Base-by-base conservation (phyloP, 2,797 vertebrate genomes). In the Anguilla megastoma region DNA sequence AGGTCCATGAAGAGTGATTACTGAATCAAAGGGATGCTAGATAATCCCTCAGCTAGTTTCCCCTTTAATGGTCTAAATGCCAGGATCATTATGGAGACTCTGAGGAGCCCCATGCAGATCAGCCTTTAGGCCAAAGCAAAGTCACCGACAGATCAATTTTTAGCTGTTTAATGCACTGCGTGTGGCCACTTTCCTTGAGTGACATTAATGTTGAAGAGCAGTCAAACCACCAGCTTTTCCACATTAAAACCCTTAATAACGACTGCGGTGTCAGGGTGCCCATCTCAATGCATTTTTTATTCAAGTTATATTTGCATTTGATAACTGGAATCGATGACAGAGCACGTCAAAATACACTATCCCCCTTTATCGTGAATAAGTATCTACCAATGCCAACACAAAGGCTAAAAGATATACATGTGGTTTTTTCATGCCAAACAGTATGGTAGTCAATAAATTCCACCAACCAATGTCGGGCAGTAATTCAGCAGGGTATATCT, bases 41-140 rank as follows among this genome's bases (percentile, higher is more conserved):
- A 82, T 82, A 82, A 82, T 82, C 80, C 60, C 18, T 87, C 60
- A 69, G 48, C 58, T 3, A 69, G n/a, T 84, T 87, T 60, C 48
- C 41, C 60, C 82, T 84, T 79, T 82, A 87, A 82, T 27, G 80
- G 87, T 45, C 45, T 84, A 87, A 87, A 87, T 87, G 87, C 82
- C 82, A 87, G 58, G 63, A 71, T 87, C 82, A 71, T 87, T 84
- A 87, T 45, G 60, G 41, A 48, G 48, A 16, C 86, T 84, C 50
- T 84, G 82, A 71, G 60, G 60, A 66, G 58, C 80, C 82, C 82
- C 41, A 50, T 16, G 24, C 41, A 10, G 79, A 45, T 50, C 79
- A 50, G 41, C 79, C 79, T 82, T 50, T 82, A 82, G 41, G 79
- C 83, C 83, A 56, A 10, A 12, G 50, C 52, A 33, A 84, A 56